Base-by-base conservation (phyloP, 2,113 vertebrate genomes). In the Chaetorhynchus papuensis region DNA sequence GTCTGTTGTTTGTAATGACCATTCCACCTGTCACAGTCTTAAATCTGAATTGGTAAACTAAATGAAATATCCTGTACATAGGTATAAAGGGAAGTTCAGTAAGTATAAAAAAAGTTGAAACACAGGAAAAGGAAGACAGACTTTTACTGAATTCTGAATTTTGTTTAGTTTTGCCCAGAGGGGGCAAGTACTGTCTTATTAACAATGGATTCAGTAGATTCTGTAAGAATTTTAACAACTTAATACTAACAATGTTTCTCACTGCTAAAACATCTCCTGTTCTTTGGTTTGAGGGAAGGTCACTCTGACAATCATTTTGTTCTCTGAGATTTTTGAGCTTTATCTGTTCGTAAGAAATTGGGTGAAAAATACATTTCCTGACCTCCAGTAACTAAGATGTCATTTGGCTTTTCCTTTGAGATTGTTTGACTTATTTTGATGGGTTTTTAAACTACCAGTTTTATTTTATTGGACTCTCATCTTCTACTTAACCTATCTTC, bases 401-500 rank as follows among this genome's bases (percentile, higher is more conserved):
- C 10, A 24, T 56, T 70, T 78, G 28, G 11, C 26, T 47, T 11
- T 66, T 22, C 2, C 7, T 77, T 74, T 64, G 8, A 35, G 13
- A 28, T 81, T 5, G 2, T 7, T 70, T 83, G 27, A 15, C 10
- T 52, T 44, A 14, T 57, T 82, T 39, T 64, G 14, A 33, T 91
- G 14, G 5, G 1, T 3, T 39, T 64, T 54, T 26, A 45, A 68
- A 18, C 1, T 17, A 9, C 15, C 6, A 47, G 1, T 7, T 20
- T 1, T 14, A n/a, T 31, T 81, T 59, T 41, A n/a, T 39, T 68
- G 17, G 13, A 15, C 50, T 82, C 1, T 41, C 1, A 11, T 39
- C 7, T 72, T 71, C n/a, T 45, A 9, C 4, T 47, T 47, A 33
- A 1, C 15, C 13, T 15, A 1, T 54, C 3, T 60, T 53, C 14